Conservation (phyloP, 2,113 vertebrate genomes). For the Eulemur rufifrons region DNA sequence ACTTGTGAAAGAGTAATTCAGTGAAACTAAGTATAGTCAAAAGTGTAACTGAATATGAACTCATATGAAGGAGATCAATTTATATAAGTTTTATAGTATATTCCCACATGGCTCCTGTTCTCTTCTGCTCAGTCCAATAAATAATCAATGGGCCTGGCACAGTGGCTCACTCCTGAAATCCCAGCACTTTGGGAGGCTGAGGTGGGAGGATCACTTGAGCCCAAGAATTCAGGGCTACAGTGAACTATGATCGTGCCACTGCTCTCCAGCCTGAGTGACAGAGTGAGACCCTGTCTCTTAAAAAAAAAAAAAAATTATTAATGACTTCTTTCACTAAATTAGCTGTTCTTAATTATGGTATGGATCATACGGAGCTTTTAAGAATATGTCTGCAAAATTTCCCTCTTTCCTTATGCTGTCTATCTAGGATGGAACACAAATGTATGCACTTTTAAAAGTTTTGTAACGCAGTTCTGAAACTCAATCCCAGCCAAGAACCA, state of each 20-base stretch:
- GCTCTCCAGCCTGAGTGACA: not conserved
- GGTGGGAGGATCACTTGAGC: not conserved
- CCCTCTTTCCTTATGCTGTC: not conserved
- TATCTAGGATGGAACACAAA: not conserved
- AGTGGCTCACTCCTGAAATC: not conserved
- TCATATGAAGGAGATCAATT: not conserved
- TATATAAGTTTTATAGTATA: too few relatives aligned
- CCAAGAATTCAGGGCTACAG: not conserved
- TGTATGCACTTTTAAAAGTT: not conserved
- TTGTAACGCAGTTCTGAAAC: not conserved
- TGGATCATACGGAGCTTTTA: not conserved
- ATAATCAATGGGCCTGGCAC: not conserved
- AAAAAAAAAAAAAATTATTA: not conserved
- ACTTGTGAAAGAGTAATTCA: constrained; percentile 13
- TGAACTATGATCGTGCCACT: not conserved
- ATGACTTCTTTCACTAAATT: not conserved
- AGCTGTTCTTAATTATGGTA: not conserved
- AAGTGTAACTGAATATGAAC: not conserved
- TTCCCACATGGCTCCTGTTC: too few relatives aligned
- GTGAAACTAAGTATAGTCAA: not conserved
- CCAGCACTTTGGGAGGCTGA: not conserved
- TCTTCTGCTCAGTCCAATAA: not conserved
- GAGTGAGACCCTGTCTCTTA: not conserved
- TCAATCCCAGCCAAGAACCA: not conserved
- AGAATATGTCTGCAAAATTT: not conserved